Evolutionary conservation across 2,797 vertebrate species (phyloP).

Genomic region (Chromobotia macracanthus): DNA sequence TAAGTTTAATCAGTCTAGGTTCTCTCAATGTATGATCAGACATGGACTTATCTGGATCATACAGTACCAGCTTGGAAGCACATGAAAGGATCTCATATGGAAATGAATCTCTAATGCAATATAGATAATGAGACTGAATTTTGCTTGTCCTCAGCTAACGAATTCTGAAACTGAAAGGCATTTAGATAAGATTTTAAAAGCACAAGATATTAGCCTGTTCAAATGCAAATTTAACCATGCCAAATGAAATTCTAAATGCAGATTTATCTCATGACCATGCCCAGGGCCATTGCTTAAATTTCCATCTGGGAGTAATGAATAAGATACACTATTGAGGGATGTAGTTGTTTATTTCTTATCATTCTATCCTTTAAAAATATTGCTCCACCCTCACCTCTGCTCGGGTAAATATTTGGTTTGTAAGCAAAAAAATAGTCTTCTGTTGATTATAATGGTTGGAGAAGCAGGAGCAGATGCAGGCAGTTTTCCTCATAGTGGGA

Average conservation of each 20-base stretch:
- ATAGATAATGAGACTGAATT: not conserved
- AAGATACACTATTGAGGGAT: not conserved
- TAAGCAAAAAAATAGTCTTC: constrained; percentile 20
- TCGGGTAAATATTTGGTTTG: constrained; percentile 29
- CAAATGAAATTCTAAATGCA: not conserved
- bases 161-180: not conserved
- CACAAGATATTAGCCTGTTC: not conserved
- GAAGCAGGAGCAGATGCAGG: constrained; percentile 9
- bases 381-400: not conserved
- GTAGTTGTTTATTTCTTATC: not conserved
- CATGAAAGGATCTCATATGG: not conserved
- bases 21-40: not conserved
- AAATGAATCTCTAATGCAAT: not conserved
- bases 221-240: not conserved
- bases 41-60: not conserved
- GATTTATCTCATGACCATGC: not conserved
- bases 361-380: constrained; percentile 1
- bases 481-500: not conserved
- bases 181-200: not conserved
- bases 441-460: constrained; percentile 19
- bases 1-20: not conserved
- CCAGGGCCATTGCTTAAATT: no score
- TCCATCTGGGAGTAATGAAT: not conserved
- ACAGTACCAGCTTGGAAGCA: not conserved
- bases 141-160: not conserved